These are phyloP conservation scores for Cosmia pyralina DNA, from an alignment of 2,888 invertebrate genomes.

Conservation along the genomic window DNA sequence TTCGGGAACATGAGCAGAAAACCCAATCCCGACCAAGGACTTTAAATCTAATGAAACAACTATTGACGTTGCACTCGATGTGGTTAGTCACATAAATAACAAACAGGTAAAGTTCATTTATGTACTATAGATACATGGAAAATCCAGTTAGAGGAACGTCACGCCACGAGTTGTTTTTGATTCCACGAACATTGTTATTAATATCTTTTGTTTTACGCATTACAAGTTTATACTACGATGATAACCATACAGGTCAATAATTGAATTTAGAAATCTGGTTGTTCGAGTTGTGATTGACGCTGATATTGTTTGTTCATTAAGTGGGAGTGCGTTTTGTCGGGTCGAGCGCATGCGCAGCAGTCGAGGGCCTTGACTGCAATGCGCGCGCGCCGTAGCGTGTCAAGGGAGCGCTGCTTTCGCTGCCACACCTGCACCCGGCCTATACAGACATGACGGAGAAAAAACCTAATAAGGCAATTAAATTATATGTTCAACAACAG, in stretches of 20 bases:
- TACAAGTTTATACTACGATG: constrained; percentile 20
- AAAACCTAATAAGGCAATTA: constrained; percentile 71
- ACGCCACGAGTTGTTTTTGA: constrained; percentile 25
- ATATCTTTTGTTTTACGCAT: constrained; percentile 11
- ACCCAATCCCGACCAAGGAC: background rate
- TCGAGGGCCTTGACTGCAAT: constrained; percentile 88
- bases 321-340: constrained; percentile 70
- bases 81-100: constrained; percentile 48
- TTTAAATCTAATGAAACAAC: constrained; percentile 9
- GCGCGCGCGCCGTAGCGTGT: constrained; percentile 89
- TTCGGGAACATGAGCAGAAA: constrained; percentile 11
- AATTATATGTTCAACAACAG: constrained; percentile 48
- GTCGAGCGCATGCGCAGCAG: constrained; percentile 77
- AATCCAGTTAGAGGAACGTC: constrained; percentile 47
- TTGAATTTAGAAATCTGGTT: constrained; percentile 52
- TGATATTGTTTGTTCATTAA: constrained; percentile 77
- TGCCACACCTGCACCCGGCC: constrained; percentile 84
- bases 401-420: constrained; percentile 90
- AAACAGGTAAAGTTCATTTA: constrained; percentile 58
- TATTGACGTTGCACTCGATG: constrained; percentile 23
- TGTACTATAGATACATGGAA: constrained; percentile 44
- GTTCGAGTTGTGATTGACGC: constrained; percentile 51
- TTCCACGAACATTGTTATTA: constrained; percentile 26
- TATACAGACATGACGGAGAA: constrained; percentile 70
- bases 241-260: constrained; percentile 21